A percentile compares a stretch with the other conserved stretches of the same genome.
Evolutionary conservation across 1,140 invertebrate genomes (phyloP).

Genomic region (Stegodyphus dumicola): DNA sequence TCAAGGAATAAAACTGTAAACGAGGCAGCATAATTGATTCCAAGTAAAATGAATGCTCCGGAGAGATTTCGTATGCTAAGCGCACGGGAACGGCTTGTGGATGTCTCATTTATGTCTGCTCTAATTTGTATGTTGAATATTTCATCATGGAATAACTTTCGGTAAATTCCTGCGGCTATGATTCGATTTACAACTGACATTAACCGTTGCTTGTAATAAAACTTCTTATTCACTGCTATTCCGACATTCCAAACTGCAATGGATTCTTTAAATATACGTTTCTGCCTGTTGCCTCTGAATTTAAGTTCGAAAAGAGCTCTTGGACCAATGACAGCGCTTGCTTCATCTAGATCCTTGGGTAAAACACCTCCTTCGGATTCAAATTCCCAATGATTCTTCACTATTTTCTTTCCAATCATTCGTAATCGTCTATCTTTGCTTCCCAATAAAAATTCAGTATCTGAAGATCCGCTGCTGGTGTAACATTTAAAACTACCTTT

Average conservation of each 20-base stretch:
- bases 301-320: slow-evolving; percentile 3
- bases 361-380: background rate
- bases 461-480: background rate
- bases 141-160: background rate
- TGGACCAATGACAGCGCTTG: background rate
- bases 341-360: background rate
- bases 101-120: background rate
- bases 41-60: background rate
- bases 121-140: background rate
- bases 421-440: too few species aligned
- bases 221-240: slow-evolving; percentile 4
- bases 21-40: too few species aligned
- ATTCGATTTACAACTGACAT: background rate
- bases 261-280: too few species aligned
- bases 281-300: background rate
- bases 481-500: background rate
- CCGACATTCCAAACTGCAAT: background rate
- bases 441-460: background rate
- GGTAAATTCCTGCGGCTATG: background rate
- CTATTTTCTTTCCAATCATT: too few species aligned
- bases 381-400: too few species aligned
- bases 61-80: background rate
- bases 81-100: background rate
- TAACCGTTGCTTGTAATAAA: background rate
- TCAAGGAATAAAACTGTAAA: too few species aligned